Evolutionary conservation across 2,113 vertebrate species (phyloP).

Genomic region (Callorhinus ursinus): DNA sequence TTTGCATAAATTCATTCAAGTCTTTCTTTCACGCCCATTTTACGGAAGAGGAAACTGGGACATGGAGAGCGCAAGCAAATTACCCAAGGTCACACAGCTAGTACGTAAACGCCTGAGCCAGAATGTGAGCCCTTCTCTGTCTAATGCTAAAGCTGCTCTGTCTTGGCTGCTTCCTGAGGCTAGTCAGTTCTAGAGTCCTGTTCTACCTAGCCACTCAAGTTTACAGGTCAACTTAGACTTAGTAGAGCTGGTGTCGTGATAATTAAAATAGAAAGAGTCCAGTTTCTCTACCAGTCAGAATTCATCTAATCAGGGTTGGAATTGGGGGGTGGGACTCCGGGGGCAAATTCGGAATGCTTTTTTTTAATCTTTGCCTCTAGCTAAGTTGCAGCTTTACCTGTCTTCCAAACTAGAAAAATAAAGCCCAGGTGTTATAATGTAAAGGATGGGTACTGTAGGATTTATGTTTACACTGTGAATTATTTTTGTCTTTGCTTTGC

Average conservation of each 20-base stretch:
- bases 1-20: constrained; percentile 3
- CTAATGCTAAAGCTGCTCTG: neutral
- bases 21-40: neutral
- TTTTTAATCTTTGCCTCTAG: neutral
- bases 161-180: neutral
- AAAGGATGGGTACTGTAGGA: neutral
- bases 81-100: neutral
- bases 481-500: neutral
- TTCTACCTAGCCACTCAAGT: neutral
- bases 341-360: neutral
- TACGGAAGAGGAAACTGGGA: neutral
- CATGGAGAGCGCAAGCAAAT: neutral
- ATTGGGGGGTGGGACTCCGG: neutral
- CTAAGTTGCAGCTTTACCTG: neutral
- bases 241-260: neutral
- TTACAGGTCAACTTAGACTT: neutral
- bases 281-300: neutral
- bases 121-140: neutral
- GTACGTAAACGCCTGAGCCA: neutral
- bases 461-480: neutral
- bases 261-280: neutral
- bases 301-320: neutral
- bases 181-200: neutral
- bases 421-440: neutral
- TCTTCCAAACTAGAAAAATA: neutral